Conservation (phyloP, 2,888 invertebrate genomes). For the Mimas tiliae region DNA sequence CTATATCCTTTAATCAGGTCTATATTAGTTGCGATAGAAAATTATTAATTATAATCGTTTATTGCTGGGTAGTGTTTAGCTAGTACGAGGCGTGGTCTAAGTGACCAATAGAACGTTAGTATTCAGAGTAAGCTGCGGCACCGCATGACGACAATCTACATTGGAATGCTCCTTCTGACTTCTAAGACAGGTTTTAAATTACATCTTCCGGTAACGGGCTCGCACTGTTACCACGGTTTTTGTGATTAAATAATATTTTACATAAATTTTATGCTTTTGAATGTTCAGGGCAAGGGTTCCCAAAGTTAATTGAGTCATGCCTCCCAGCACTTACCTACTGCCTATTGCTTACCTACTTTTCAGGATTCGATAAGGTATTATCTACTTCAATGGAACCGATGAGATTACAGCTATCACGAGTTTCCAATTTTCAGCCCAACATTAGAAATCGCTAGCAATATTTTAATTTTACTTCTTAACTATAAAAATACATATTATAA, state of each 20-base stretch:
- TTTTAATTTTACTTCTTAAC: too few species aligned
- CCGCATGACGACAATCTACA: background rate
- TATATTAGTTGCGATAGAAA: background rate
- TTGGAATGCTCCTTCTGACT: background rate
- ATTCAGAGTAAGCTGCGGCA: background rate
- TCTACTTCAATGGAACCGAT: too few species aligned
- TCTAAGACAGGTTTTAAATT: slow-evolving; percentile 10
- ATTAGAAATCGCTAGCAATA: too few species aligned
- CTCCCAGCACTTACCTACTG: too few species aligned
- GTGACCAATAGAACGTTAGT: slow-evolving; percentile 8
- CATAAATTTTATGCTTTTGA: background rate
- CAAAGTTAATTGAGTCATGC: too few species aligned
- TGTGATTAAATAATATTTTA: background rate
- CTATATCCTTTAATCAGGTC: slow-evolving; percentile 1
- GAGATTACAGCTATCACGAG: too few species aligned
- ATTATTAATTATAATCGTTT: background rate
- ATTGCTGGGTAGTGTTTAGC: background rate
- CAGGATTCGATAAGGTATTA: too few species aligned
- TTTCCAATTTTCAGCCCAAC: too few species aligned
- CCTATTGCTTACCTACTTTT: too few species aligned
- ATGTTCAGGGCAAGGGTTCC: too few species aligned
- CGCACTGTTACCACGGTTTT: background rate
- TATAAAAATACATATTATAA: too few species aligned
- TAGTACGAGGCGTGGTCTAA: background rate
- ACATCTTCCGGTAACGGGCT: background rate